Percentiles rank a stretch among this genome's conserved stretches.
Conservation (phyloP, 2,113 vertebrate species). For the Melozone crissalis region DNA sequence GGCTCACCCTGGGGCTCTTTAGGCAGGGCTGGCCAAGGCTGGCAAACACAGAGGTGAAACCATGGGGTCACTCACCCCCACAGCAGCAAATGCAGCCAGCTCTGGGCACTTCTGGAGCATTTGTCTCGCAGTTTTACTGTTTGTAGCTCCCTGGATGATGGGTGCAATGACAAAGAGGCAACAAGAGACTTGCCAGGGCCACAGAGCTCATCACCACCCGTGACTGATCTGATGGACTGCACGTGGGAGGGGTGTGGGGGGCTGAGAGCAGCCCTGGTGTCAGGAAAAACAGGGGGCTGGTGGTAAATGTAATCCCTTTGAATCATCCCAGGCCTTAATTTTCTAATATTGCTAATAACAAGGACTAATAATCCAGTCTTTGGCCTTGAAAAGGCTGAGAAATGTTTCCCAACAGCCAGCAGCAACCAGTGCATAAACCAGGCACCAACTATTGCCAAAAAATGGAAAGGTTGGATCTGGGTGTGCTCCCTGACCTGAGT, state of each 20-base stretch:
- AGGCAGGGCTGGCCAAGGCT: not conserved
- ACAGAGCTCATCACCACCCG: conserved; percentile 59
- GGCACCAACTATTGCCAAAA: not conserved
- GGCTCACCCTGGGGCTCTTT: not conserved
- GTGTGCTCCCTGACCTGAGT: not conserved
- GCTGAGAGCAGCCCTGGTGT: conserved; percentile 57
- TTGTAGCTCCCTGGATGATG: conserved; percentile 45
- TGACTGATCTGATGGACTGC: conserved; percentile 67
- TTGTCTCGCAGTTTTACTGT: conserved; percentile 37
- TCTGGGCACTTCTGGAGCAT: conserved; percentile 70
- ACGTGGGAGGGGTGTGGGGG: conserved; percentile 65
- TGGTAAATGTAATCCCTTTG: not conserved
- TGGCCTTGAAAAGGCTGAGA: not conserved
- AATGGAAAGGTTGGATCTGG: not conserved
- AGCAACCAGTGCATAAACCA: not conserved
- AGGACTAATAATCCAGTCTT: not conserved
- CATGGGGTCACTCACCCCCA: conserved; percentile 38
- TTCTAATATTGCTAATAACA: not conserved
- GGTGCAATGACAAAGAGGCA: conserved; percentile 66
- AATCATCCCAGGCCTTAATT: not conserved
- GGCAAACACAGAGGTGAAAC: not conserved
- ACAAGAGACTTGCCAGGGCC: conserved; percentile 65
- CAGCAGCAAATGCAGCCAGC: conserved; percentile 69
- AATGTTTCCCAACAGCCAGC: not conserved
- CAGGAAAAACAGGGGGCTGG: conserved; percentile 2